Base-by-base conservation (phyloP, 2,888 invertebrate genomes). In the Bellardia bayeri region DNA sequence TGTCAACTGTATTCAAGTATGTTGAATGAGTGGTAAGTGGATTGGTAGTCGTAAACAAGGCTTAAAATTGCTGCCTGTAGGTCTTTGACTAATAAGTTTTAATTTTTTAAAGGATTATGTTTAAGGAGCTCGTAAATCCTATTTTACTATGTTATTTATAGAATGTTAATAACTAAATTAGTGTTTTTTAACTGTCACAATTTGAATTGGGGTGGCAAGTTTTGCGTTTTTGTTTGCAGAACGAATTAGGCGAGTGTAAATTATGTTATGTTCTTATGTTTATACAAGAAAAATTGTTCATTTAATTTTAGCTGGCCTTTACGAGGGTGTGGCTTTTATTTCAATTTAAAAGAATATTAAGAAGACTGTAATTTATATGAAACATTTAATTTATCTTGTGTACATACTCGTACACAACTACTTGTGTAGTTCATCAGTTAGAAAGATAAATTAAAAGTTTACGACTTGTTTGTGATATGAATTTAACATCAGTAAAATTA, bases 141-240 rank as follows among this genome's bases (percentile, higher is more conserved):
- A 42, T 69, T 83, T 75, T 75, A 80, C 58, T 82, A 71, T 82
- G 45, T 87, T 54, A 58, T 76, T 66, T 54, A 78, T 78, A 66
- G 45, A 81, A 81, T 69, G 45, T 56, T 87, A 81, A 81, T 72
- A 80, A 86, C 75, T 49, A 76, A 76, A 81, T 78, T 81, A 81
- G 80, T 68, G 51, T 13, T 78, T 82, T 30, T 45, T 66, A n/a
- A 66, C 16, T 58, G 61, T 37, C 14, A 14, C 5, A 61, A 37
- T 51, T 45, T 68, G 42, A 79, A 33, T 37, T 63, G 33, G 49
- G 16, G 56, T 37, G 49, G 16, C 37, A 33, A 63, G 51, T 45
- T 56, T 72, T 45, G 40, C 42, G 14, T 4, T 2, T 54, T 63
- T 66, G 2, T 37, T 5, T n/a, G 13, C n/a, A 16, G 13, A 30